Base-by-base conservation (phyloP, 2,113 vertebrate genomes). In the Lanius ludovicianus region DNA sequence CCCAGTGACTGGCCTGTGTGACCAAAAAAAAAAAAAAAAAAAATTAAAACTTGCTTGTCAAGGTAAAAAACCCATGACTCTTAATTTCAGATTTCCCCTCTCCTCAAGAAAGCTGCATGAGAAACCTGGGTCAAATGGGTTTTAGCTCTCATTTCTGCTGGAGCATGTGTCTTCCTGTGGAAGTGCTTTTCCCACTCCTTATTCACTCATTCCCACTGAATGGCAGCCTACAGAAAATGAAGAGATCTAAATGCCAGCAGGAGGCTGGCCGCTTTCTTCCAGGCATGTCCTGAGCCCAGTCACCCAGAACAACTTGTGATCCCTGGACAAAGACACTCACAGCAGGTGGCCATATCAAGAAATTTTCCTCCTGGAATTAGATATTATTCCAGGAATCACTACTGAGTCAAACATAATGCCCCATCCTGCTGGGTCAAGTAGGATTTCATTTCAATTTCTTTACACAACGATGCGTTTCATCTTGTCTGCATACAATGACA, bases 391-490 rank as follows among this genome's bases (percentile, higher is more conserved):
- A 97, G 98, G 98, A 99, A 99, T 98, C 98, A 98, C 98, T 98
- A 98, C 98, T 98, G 98, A 99, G 98, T 98, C 99, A 98, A 98
- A 98, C 98, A 99, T 99, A 99, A 99, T 99, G 98, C 98, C 98
- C 97, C 97, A 96, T 98, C 99, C 99, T 98, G 99, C 99, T 98
- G 98, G 98, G 98, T 98, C 98, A 98, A 98, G 98, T 98, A 98
- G 98, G 98, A 99, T 99, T 99, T 99, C 99, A 99, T 99, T 99
- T 99, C 99, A 99, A 98, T 99, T 99, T 99, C 99, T 99, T 99
- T 99, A 99, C 98, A 99, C 98, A 98, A 99, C 98, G 96, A 99
- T 98, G 99, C 98, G 97, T 99, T 99, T 99, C 98, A 99, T 99
- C 99, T 98, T 98, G 98, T 98, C 98, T 97, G 97, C 93, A 96